Evolutionary conservation across 2,888 invertebrate species (phyloP), one percentile per base, ranked within the genome.

Genomic region (Frankliniella intonsa): DNA sequence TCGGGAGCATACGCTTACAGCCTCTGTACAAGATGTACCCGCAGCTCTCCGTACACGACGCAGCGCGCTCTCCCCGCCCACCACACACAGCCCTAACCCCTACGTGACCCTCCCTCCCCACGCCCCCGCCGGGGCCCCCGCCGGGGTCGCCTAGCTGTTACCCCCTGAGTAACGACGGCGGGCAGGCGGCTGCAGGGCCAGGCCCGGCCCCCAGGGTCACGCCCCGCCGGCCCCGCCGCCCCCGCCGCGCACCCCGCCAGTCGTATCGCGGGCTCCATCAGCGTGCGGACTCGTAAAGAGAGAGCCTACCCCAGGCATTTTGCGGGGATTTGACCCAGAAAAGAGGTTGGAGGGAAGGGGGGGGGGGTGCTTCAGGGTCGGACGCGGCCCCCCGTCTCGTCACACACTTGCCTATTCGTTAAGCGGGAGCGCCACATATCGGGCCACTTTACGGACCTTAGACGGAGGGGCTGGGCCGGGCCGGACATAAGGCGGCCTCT

Each of bases 221-320:
- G 55, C 55, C 55, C 69, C 69, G n/a, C 5, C 69, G 11, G 69
- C 22, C 38, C 38, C 38, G 38, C 38, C 38, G 38, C 38, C 38
- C 38, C 38, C 38, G 38, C 38, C 38, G 5, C 38, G 38, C 38
- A 2, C 38, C 38, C 3, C 38, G 3, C 2, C 38, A 38, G 38
- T 76, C 69, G 69, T 76, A 76, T 76, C 69, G 69, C 69, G 25
- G 69, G 69, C 69, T 10, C 69, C 69, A 76, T 76, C 22, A 22
- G 69, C 38, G 38, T 62, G 62, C 62, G 7, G 22, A 12, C 69
- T 76, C 69, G 69, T 76, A 76, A 25, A 22, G 69, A 76, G 69
- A 11, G 62, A 11, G 69, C 22, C 69, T 76, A 11, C 22, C 22
- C 69, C 22, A 76, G 69, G 17, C 62, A 62, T 62, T 62, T 62